Conservation (phyloP, 2,888 invertebrate species). For the Melinaea menophilus region DNA sequence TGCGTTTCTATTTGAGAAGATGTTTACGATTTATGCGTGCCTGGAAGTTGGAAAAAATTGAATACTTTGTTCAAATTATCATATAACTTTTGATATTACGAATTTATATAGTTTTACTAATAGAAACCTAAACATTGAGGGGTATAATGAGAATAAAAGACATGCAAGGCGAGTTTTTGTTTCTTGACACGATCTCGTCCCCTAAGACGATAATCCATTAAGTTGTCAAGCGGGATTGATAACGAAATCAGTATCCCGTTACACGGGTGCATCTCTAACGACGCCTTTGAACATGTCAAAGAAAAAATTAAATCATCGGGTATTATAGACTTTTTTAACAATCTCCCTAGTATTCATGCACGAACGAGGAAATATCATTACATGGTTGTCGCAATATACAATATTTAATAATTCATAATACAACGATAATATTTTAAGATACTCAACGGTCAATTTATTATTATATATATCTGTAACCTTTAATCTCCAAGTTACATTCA, state of each 20-base stretch:
- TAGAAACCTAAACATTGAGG: no score
- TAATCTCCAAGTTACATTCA: not conserved
- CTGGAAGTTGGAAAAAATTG: conserved; percentile 16
- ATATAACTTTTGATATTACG: no score
- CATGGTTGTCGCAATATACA: not conserved
- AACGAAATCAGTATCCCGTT: conserved; percentile 61
- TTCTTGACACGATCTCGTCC: conserved; percentile 26
- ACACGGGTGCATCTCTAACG: conserved; percentile 57
- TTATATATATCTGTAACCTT: no score
- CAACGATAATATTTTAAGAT: not conserved
- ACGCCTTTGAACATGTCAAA: conserved; percentile 19
- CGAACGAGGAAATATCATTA: not conserved
- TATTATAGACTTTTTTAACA: not conserved
- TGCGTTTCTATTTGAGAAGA: conserved; percentile 32
- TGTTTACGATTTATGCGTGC: conserved; percentile 27
- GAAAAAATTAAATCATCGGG: conserved; percentile 8
- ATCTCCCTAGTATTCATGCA: not conserved
- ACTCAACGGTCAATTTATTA: not conserved
- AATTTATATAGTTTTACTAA: no score
- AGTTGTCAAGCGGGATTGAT: conserved; percentile 72
- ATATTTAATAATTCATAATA: not conserved
- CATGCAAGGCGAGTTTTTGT: conserved; percentile 20
- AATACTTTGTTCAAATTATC: no score
- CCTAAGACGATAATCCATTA: conserved; percentile 56
- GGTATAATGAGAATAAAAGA: conserved; percentile 12